These are phyloP conservation scores for Myotis pilosus DNA, from an alignment of 2,797 vertebrate species.

Conservation along the genomic window DNA sequence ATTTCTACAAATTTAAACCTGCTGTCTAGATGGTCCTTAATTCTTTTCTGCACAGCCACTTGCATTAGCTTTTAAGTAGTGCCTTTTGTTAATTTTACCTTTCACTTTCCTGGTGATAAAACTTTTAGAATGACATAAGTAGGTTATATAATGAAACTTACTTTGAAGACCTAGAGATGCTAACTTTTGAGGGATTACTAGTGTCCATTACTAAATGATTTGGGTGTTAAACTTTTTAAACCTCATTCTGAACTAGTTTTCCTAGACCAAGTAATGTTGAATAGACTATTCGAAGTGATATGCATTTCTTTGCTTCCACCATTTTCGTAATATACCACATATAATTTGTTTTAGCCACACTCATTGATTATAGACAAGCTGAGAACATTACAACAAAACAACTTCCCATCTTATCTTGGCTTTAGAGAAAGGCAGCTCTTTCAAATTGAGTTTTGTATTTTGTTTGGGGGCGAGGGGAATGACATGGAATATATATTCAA, in stretches of 20 bases:
- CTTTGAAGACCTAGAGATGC: background rate
- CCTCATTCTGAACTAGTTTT: slow-evolving; percentile 12
- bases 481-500: background rate
- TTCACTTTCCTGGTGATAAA: slow-evolving; percentile 46
- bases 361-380: background rate
- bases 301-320: background rate
- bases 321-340: background rate
- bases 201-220: slow-evolving; percentile 7
- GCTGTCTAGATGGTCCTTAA: background rate
- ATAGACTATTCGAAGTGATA: background rate
- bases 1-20: background rate
- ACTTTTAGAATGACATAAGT: slow-evolving; percentile 14
- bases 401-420: background rate
- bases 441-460: background rate
- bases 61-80: slow-evolving; percentile 44
- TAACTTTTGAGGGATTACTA: background rate
- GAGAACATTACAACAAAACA: background rate
- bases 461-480: background rate
- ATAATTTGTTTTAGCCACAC: background rate
- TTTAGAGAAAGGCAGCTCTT: slow-evolving; percentile 36
- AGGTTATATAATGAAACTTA: slow-evolving; percentile 10
- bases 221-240: slow-evolving; percentile 28
- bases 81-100: slow-evolving; percentile 45
- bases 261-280: background rate
- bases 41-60: background rate